Percentiles rank a stretch among this genome's conserved stretches.
These are phyloP conservation scores for Zaprionus capensis DNA, from an alignment of 1,140 invertebrate genomes.

Conservation along the genomic window DNA sequence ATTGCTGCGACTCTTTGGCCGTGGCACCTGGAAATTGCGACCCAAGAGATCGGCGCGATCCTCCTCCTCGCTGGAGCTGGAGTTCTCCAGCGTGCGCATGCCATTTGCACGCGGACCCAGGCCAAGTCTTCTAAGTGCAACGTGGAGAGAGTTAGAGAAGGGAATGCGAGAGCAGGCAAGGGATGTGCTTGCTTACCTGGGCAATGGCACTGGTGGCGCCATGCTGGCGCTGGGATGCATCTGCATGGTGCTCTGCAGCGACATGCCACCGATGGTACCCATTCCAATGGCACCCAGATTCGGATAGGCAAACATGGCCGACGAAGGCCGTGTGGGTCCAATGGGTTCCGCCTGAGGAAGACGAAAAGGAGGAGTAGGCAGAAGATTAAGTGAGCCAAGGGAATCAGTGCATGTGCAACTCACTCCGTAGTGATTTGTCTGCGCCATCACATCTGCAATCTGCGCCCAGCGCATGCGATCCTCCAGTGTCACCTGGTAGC, in stretches of 20 bases:
- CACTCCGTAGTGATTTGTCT: conserved; percentile 93
- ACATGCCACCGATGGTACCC: conserved; percentile 84
- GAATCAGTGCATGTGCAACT: conserved; percentile 52
- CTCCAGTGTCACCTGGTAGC: conserved; percentile 89
- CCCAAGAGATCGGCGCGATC: conserved; percentile 90
- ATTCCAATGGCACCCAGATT: conserved; percentile 84
- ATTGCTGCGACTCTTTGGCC: conserved; percentile 91
- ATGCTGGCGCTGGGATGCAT: conserved; percentile 77
- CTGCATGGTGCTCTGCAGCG: conserved; percentile 86
- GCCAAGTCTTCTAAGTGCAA: conserved; percentile 79
- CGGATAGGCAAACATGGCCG: conserved; percentile 92
- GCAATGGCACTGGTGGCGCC: conserved; percentile 90
- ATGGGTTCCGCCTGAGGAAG: conserved; percentile 87
- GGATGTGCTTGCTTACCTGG: conserved; percentile 84
- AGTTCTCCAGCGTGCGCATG: conserved; percentile 85
- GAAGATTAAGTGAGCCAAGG: neutral
- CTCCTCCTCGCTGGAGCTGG: conserved; percentile 88
- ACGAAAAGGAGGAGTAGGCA: neutral
- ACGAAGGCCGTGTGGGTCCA: conserved; percentile 90
- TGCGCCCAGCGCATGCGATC: conserved; percentile 93
- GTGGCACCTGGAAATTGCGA: conserved; percentile 89
- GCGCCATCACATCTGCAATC: conserved; percentile 92
- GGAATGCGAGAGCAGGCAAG: neutral
- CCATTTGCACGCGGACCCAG: conserved; percentile 82
- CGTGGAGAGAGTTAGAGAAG: neutral